Evolutionary conservation across 92 coral and sea anemone species (phyloP).

Genomic region (Epizoanthus scotinus): DNA sequence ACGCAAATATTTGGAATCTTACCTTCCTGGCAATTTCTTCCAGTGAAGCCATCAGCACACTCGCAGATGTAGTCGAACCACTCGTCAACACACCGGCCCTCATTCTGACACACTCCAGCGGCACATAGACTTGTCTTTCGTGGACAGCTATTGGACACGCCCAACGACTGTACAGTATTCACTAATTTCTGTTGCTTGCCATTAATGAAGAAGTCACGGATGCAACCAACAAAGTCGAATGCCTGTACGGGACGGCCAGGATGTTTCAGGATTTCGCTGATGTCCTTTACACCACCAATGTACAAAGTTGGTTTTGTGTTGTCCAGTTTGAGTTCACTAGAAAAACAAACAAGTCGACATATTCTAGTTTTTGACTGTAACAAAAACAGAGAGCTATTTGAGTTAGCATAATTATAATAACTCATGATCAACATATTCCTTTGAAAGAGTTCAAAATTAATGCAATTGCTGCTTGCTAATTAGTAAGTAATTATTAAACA

Average conservation of each 20-base stretch:
- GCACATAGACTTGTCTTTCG: conserved; percentile 69
- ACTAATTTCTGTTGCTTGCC: conserved; percentile 57
- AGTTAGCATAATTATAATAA: conserved; percentile 46
- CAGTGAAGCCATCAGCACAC: conserved; percentile 74
- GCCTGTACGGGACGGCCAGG: conserved; percentile 70
- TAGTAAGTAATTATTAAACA: too few relatives aligned
- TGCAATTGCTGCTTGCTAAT: too few relatives aligned
- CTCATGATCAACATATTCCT: too few relatives aligned
- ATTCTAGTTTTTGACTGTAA: background rate
- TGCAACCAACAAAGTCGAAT: conserved; percentile 91
- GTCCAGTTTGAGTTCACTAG: conserved; percentile 78
- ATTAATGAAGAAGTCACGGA: conserved; percentile 85
- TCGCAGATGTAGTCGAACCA: conserved; percentile 92
- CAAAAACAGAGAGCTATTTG: too few relatives aligned
- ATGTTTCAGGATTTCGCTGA: conserved; percentile 67
- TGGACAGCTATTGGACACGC: conserved; percentile 76
- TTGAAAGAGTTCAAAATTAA: too few relatives aligned
- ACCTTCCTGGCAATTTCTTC: conserved; percentile 85
- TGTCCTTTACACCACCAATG: conserved; percentile 85
- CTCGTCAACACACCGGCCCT: conserved; percentile 82
- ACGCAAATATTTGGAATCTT: conserved; percentile 25
- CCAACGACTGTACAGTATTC: conserved; percentile 55
- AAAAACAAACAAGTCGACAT: background rate
- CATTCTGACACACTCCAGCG: conserved; percentile 57
- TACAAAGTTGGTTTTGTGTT: conserved; percentile 66